Evolutionary conservation across 2,113 vertebrate genomes (phyloP), one percentile per base, ranked within the genome.

Genomic region (Tyto alba): DNA sequence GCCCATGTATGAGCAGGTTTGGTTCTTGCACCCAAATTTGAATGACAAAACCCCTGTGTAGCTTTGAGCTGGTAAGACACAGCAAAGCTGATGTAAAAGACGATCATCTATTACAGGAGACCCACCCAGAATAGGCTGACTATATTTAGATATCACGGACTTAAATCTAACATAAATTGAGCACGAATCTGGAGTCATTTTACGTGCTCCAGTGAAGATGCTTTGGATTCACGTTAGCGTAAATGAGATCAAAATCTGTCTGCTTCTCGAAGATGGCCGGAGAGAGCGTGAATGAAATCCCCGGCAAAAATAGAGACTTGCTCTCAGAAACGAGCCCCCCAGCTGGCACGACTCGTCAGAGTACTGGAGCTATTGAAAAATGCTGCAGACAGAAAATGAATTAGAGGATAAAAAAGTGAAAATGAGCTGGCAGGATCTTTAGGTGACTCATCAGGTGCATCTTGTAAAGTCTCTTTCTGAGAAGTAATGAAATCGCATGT

Each of bases 371-470:
- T 87, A 72, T 74, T 76, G 96, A 64, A 89, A 89, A 85, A 85
- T 8, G 11, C 87, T 67, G 94, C 89, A 94, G 91, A 91, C 95
- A 96, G 95, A 89, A 62, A 20, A 87, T 88, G 94, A 96, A 95
- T 95, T 94, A 91, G 95, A 95, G 92, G 86, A 84, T 74, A 57
- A 38, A 83, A 36, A 69, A 95, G 94, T 96, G 96, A 94, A 95
- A 96, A 96, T 82, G 96, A 97, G 96, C 94, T 97, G 96, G 96
- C 96, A 96, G 94, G 21, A 95, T 73, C 91, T 78, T 82, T 83
- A 96, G 96, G 96, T 96, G 96, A 97, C 96, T 97, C 96, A 97
- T 96, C 96, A 96, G 96, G 96, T 97, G 96, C 95, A 95, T 96
- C 96, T 95, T 96, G 95, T 36, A 77, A 96, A 95, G 95, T 95